Conservation (phyloP, 2,888 invertebrate genomes). For the Creontiades dilutus region DNA sequence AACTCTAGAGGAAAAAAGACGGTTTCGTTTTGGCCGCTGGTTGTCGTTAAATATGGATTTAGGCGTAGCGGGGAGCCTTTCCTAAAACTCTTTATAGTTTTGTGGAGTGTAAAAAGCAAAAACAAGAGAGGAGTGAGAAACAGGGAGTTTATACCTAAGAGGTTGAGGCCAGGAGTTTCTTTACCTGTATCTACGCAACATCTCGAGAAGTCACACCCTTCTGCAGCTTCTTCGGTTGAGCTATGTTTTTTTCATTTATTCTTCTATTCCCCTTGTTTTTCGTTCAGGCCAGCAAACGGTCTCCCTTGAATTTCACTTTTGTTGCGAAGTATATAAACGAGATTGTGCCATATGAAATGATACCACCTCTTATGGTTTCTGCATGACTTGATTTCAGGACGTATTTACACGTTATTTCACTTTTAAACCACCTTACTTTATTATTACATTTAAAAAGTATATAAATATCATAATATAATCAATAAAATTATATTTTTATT, state of each 20-base stretch:
- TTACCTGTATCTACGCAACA: neutral
- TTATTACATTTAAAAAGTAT: too few relatives aligned
- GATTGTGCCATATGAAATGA: neutral
- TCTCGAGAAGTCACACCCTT: constrained; percentile 20
- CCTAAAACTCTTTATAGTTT: constrained; percentile 50
- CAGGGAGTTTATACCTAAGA: constrained; percentile 10
- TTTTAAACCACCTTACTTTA: too few relatives aligned
- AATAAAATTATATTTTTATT: too few relatives aligned
- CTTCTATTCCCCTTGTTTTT: neutral
- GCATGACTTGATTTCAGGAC: neutral
- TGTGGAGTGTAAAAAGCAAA: constrained; percentile 56
- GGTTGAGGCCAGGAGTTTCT: neutral
- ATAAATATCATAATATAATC: too few relatives aligned
- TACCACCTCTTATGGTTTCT: neutral
- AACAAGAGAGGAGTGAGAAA: neutral
- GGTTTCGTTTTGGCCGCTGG: constrained; percentile 3
- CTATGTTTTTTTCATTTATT: constrained; percentile 31
- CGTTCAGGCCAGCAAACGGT: neutral
- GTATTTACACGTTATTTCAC: too few relatives aligned
- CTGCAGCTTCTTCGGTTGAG: neutral
- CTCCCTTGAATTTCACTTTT: neutral
- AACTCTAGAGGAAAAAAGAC: neutral
- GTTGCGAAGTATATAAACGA: neutral
- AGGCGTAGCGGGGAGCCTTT: constrained; percentile 49
- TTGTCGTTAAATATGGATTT: constrained; percentile 58